Base-by-base conservation (phyloP, 2,888 invertebrate genomes). In the Drosophila kanekoi region DNA sequence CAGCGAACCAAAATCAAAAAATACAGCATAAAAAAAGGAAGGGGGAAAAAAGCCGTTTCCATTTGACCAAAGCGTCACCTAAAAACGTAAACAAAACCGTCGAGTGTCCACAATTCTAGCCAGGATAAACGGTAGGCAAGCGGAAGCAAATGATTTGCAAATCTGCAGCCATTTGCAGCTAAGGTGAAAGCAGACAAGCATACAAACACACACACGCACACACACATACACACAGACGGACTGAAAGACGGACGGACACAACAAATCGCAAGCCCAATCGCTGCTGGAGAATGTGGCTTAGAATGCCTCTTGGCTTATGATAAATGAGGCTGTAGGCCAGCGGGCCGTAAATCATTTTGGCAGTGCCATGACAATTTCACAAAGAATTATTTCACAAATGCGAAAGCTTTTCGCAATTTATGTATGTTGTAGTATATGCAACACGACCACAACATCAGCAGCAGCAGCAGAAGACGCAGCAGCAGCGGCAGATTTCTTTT, bases 91-190 rank as follows among this genome's bases (percentile, higher is more conserved):
- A 69, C 76, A 77, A 73, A 73, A 62, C 54, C 53, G 51, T 57
- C 38, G 49, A 35, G 47, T 41, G 49, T 61, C 23, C 57, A 56
- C 57, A 48, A 40, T 59, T 56, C 54, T 58, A 11, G 58, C 16
- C 52, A 70, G 73, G 76, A 73, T 75, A 69, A 69, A 51, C 57
- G 44, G 44, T 43, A 9, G 44, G 35, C 48, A 57, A 18, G 63
- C 77, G 76, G 79, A 79, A 78, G 72, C 73, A 60, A 78, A 72
- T 79, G 60, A 78, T 79, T 76, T 78, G 77, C 79, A 77, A 79
- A 76, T 76, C 59, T 65, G 66, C 56, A 51, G 72, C 60, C 64
- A 76, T 73, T 65, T 65, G 48, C 48, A 44, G 56, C 32, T 63
- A 69, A 80, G 73, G 81, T 79, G 77, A 79, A 80, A 79, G 77